These are phyloP conservation scores for Perodicticus potto DNA, from an alignment of 2,797 vertebrate genomes.

Conservation along the genomic window DNA sequence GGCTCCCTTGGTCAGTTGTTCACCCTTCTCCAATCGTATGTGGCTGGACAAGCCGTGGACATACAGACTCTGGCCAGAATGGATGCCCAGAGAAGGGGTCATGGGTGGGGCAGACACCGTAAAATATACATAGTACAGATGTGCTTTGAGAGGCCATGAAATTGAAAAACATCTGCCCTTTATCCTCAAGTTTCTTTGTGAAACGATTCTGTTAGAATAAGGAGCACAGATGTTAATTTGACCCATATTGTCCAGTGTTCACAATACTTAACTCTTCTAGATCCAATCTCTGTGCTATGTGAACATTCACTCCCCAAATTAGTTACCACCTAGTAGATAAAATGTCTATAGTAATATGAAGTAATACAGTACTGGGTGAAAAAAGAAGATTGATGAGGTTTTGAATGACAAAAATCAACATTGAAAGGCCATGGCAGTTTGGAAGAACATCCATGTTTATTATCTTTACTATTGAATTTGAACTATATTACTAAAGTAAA, in stretches of 20 bases:
- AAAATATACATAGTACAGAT: background rate
- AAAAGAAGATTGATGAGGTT: too few relatives aligned
- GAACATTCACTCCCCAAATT: background rate
- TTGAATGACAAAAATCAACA: too few relatives aligned
- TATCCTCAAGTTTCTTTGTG: constrained; percentile 20
- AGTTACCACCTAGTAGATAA: background rate
- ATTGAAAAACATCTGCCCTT: background rate
- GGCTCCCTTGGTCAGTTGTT: background rate
- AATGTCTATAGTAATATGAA: too few relatives aligned
- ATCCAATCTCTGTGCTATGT: background rate
- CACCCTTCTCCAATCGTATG: background rate
- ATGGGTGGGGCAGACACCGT: background rate
- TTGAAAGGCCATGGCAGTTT: too few relatives aligned
- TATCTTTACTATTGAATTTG: background rate
- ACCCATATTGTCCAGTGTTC: background rate
- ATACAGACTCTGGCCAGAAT: background rate
- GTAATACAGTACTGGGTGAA: too few relatives aligned
- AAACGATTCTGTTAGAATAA: constrained; percentile 1
- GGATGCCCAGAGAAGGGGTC: background rate
- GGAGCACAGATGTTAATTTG: background rate
- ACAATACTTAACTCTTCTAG: background rate
- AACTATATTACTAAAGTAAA: constrained; percentile 47
- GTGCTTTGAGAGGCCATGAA: constrained; percentile 1
- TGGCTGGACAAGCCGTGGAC: background rate
- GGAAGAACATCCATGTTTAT: background rate